phyloP scores from a whole-genome alignment of 2,113 vertebrate genomes.

The Raja brachyura region DNA sequence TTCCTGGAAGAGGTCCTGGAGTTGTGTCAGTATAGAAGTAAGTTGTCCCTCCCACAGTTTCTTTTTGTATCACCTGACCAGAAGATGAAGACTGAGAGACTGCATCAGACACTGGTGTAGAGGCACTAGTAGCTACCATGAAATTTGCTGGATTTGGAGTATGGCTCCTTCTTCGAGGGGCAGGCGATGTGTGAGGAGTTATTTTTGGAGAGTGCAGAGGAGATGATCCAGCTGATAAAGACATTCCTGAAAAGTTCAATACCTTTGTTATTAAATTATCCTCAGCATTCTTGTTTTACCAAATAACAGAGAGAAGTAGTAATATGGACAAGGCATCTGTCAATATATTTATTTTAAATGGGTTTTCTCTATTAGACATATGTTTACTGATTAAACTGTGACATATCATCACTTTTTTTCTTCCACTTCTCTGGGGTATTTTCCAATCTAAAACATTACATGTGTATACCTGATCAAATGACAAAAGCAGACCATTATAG shows the following conservation, averaged over 20 bases:
- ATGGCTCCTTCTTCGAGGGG: slow-evolving; percentile 92
- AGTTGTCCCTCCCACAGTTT: slow-evolving; percentile 95
- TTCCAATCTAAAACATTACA: neutral
- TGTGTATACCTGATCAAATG: neutral
- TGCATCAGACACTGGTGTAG: slow-evolving; percentile 67
- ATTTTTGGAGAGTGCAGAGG: slow-evolving; percentile 98
- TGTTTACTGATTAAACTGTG: neutral
- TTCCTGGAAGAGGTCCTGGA: slow-evolving; percentile 84
- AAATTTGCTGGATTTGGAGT: slow-evolving; percentile 93
- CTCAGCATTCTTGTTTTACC: neutral
- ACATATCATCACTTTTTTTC: neutral
- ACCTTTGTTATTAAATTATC: neutral
- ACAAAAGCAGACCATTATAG: neutral
- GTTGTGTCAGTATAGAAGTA: slow-evolving; percentile 98
- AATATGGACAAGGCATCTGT: neutral
- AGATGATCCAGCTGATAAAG: slow-evolving; percentile 92
- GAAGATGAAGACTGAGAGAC: slow-evolving; percentile 66
- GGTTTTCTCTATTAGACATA: neutral
- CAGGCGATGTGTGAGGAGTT: slow-evolving; percentile 94
- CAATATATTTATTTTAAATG: neutral
- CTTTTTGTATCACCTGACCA: slow-evolving; percentile 91
- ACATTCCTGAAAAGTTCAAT: slow-evolving; percentile 78
- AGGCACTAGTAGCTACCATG: slow-evolving; percentile 88
- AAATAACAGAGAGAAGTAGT: neutral
- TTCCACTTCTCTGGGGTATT: neutral